Percentiles rank a stretch among this genome's conserved stretches.
Conservation (phyloP, 1,140 invertebrate genomes). For the Nephotettix cincticeps region DNA sequence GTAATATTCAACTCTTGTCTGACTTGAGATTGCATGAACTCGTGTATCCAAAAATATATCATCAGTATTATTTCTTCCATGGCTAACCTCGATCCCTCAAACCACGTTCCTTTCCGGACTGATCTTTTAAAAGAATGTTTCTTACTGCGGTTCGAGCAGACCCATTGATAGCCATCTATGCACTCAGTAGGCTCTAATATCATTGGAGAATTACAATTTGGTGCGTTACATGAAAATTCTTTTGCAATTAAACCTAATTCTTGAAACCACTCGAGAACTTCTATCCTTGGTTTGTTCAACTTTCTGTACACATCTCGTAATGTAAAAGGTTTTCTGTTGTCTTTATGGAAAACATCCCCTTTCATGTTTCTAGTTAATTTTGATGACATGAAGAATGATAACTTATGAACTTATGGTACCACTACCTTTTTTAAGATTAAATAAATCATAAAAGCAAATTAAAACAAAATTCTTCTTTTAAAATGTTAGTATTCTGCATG, state of each 20-base stretch:
- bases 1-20: constrained; percentile 24
- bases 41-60: constrained; percentile 22
- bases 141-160: constrained; percentile 14
- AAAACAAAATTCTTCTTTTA: too few relatives aligned
- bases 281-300: constrained; percentile 15
- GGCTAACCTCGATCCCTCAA: constrained; percentile 18
- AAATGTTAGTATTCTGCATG: too few relatives aligned
- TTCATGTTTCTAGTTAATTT: too few relatives aligned
- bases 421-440: too few relatives aligned
- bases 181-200: not conserved
- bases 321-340: constrained; percentile 3
- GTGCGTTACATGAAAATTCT: not conserved
- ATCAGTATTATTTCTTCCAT: constrained; percentile 24
- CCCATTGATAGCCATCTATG: constrained; percentile 21
- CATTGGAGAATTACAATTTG: constrained; percentile 1
- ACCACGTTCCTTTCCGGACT: constrained; percentile 21
- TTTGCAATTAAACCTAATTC: constrained; percentile 12
- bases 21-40: constrained; percentile 20
- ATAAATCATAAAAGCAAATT: too few relatives aligned
- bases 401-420: too few relatives aligned
- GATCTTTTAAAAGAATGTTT: constrained; percentile 23
- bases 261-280: constrained; percentile 24
- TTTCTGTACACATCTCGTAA: constrained; percentile 12
- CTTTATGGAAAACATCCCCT: not conserved
- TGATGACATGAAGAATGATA: too few relatives aligned